Base-by-base conservation (phyloP, 2,113 vertebrate genomes). In the Megaceryle torquata region DNA sequence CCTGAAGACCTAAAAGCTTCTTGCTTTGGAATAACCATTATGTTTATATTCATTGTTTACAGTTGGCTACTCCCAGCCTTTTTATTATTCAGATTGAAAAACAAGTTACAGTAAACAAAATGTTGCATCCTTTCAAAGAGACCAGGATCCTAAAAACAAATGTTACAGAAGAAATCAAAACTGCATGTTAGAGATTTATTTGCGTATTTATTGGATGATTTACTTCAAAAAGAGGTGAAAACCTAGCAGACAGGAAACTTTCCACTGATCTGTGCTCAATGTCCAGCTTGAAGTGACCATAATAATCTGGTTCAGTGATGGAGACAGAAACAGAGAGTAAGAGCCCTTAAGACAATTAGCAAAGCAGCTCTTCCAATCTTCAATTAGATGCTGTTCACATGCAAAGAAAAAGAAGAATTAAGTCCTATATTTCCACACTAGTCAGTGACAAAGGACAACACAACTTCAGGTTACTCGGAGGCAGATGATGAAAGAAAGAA, bases 21-120 rank as follows among this genome's bases (percentile, higher is more conserved):
- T 87, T 85, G 48, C 74, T 93, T 94, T 81, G 65, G 91, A 95
- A 88, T 71, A 96, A 77, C 60, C 56, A 80, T 63, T 89, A 76
- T 89, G 79, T 94, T 94, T 93, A 93, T 83, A 70, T 31, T 89
- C 50, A 33, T 78, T 93, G 95, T 91, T 96, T 89, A 96, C 50
- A 61, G 85, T 84, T 86, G 75, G 83, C 83, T 89, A 74, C 71
- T 90, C 53, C 21, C 46, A 79, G 57, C 9, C 63, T 80, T 86
- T 90, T 76, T 51, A 59, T 57, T 61, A 86, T 60, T 70, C 35
- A 75, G 33, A 80, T 1, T 59, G 74, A 85, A 94, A 95, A 95
- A 54, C 57, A 92, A 91, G 44, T 33, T 74, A 82, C 41, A 70
- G 60, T 85, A 95, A 96, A 91, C 89, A 95, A 92, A 82, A 89